Evolutionary conservation across 2,888 invertebrate genomes (phyloP).

Genomic region (Drosophila sordidapex): DNA sequence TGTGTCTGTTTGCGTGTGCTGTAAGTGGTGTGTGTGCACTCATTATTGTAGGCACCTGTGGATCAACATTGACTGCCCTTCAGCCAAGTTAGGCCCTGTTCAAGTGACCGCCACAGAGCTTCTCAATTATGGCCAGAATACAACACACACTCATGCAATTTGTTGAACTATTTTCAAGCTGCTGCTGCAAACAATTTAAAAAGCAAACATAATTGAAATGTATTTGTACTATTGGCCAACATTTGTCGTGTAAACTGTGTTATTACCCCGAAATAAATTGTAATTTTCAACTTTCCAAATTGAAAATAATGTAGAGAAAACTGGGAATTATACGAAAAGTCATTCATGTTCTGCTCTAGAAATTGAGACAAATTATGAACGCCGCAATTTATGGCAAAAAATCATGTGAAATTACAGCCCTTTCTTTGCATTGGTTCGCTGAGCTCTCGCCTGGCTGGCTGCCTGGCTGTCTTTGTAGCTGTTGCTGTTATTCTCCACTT

Average conservation of each 20-base stretch:
- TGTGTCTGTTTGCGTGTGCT: slow-evolving; percentile 6
- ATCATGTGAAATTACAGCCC: slow-evolving; percentile 63
- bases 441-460: slow-evolving; percentile 11
- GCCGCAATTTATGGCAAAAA: slow-evolving; percentile 57
- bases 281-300: slow-evolving; percentile 36
- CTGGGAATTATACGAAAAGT: slow-evolving; percentile 12
- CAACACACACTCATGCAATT: slow-evolving; percentile 21
- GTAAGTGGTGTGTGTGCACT: slow-evolving; percentile 36
- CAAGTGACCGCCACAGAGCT: slow-evolving; percentile 48
- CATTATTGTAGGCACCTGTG: slow-evolving; percentile 60
- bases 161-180: slow-evolving; percentile 22
- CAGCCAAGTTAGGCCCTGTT: slow-evolving; percentile 57
- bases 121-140: slow-evolving; percentile 20
- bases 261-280: slow-evolving; percentile 5
- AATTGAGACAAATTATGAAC: slow-evolving; percentile 73
- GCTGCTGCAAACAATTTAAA: slow-evolving; percentile 15
- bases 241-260: slow-evolving; percentile 24
- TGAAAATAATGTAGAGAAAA: slow-evolving; percentile 11
- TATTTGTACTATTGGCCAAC: slow-evolving; percentile 17
- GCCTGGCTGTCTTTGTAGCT: background rate
- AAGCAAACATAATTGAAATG: slow-evolving; percentile 34
- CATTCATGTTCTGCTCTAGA: slow-evolving; percentile 68
- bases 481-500: slow-evolving; percentile 13
- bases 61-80: slow-evolving; percentile 75
- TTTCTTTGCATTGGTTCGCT: slow-evolving; percentile 55